A percentile compares a stretch with the other conserved stretches of the same genome.
These are phyloP conservation scores for Pygoscelis adeliae DNA, from an alignment of 2,113 vertebrate genomes.

Conservation along the genomic window DNA sequence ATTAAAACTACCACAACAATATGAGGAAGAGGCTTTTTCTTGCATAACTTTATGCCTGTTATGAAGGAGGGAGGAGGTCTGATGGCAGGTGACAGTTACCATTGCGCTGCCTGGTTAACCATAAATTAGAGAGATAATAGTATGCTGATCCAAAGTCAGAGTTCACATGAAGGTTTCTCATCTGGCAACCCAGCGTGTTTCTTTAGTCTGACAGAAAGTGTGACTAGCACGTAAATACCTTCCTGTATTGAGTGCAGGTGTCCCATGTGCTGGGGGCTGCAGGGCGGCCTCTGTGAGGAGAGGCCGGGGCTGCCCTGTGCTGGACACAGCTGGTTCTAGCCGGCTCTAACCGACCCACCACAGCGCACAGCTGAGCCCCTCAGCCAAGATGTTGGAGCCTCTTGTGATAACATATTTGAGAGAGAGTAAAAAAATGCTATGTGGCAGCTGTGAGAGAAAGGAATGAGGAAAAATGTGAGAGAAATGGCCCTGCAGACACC, in stretches of 20 bases:
- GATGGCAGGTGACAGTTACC: neutral
- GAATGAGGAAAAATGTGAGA: neutral
- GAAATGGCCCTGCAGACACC: neutral
- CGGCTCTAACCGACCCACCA: fast-evolving
- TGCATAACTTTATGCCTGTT: neutral
- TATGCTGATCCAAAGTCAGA: neutral
- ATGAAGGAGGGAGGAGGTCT: neutral
- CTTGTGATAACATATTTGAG: neutral
- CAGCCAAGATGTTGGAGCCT: too few relatives aligned
- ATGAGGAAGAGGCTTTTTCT: neutral
- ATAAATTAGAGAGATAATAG: neutral
- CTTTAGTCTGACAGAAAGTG: neutral
- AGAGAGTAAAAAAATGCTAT: neutral
- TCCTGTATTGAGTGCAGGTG: neutral
- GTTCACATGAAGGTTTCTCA: neutral
- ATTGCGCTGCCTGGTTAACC: neutral
- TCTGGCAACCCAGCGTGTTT: neutral
- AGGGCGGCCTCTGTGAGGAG: neutral
- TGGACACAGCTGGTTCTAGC: fast-evolving
- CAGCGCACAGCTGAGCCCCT: neutral
- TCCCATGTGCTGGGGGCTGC: neutral
- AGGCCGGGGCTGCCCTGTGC: fast-evolving
- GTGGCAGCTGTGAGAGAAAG: neutral
- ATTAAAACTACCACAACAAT: neutral
- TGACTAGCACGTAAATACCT: neutral